Evolutionary conservation across 2,797 vertebrate species (phyloP), one percentile per base, ranked within the genome.

Genomic region (Micrastur ruficollis): DNA sequence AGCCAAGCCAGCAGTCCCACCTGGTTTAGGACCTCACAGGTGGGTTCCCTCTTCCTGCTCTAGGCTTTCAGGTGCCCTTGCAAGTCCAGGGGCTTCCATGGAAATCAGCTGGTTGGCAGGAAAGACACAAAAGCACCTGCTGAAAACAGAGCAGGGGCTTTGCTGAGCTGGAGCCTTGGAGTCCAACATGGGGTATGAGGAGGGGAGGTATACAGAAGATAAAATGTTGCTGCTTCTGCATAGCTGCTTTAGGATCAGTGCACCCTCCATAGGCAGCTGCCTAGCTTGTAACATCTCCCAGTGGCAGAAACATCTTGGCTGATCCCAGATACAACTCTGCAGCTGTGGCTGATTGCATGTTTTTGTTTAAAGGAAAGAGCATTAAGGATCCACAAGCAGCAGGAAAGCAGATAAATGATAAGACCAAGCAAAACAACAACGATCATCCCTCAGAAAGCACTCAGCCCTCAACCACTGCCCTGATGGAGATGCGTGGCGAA

Each of bases 301-400:
- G 47, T 50, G 42, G 34, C 32, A 83, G 38, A 68, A 84, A 19
- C 58, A 46, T 12, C 20, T 72, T 62, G 27, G 18, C 11, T 83
- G 67, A 49, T 52, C 22, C 17, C 27, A 34, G 17, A 20, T 72
- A 6, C 32, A 56, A 4, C 27, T 75, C 58, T 84, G 67, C 63
- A 91, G 44, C 63, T 55, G 27, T 94, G 58, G 26, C 79, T 97
- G 40, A 97, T 76, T 12, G 25, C 42, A 4, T 95, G 23, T 81
- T 94, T 55, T 55, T 80, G 9, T 90, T 95, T 90, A 55, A 96
- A 99, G 98, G 97, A 75, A 97, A 98, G 97, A 95, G 83, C 98
- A 91, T 86, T 92, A 97, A 88, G 74, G 92, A 98, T 97, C 97
- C 62, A 85, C 96, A 90, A 96, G 98, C 81, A 97, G 90, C 95